A percentile compares a stretch with the other conserved stretches of the same genome.
These are phyloP conservation scores for Daktulosphaira vitifoliae DNA, from an alignment of 1,140 invertebrate genomes.

Conservation along the genomic window DNA sequence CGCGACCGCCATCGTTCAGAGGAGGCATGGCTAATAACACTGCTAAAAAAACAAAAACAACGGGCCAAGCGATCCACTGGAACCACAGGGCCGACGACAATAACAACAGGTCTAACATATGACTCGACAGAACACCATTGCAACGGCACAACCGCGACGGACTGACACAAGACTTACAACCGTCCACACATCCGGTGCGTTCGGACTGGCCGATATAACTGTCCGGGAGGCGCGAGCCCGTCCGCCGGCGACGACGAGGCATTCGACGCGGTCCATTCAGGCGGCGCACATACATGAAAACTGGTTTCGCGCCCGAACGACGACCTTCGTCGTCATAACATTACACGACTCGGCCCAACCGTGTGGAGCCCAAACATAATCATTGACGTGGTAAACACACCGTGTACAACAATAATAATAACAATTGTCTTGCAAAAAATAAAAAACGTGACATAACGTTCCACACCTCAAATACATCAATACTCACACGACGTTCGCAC, in stretches of 20 bases:
- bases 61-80: slow-evolving; percentile 5
- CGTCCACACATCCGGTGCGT: slow-evolving; percentile 7
- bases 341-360: not conserved
- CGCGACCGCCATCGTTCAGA: not conserved
- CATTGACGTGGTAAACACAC: too few species aligned
- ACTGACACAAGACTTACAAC: not conserved
- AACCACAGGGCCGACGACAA: not conserved
- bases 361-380: not conserved
- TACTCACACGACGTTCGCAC: too few species aligned
- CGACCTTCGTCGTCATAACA: slow-evolving; percentile 13
- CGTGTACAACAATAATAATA: too few species aligned
- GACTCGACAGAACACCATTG: not conserved
- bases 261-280: slow-evolving; percentile 23
- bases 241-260: not conserved
- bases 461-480: not conserved
- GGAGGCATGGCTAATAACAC: not conserved
- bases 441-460: slow-evolving; percentile 31
- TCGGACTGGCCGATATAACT: slow-evolving; percentile 21
- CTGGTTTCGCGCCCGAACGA: slow-evolving; percentile 33
- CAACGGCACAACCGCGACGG: not conserved
- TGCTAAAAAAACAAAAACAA: not conserved
- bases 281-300: slow-evolving; percentile 6
- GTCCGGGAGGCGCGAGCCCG: slow-evolving; percentile 20
- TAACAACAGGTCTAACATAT: not conserved
- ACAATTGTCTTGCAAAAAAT: not conserved